A percentile compares a stretch with the other conserved stretches of the same genome.
Evolutionary conservation across 2,113 vertebrate species (phyloP).

Genomic region (Xenus cinereus): DNA sequence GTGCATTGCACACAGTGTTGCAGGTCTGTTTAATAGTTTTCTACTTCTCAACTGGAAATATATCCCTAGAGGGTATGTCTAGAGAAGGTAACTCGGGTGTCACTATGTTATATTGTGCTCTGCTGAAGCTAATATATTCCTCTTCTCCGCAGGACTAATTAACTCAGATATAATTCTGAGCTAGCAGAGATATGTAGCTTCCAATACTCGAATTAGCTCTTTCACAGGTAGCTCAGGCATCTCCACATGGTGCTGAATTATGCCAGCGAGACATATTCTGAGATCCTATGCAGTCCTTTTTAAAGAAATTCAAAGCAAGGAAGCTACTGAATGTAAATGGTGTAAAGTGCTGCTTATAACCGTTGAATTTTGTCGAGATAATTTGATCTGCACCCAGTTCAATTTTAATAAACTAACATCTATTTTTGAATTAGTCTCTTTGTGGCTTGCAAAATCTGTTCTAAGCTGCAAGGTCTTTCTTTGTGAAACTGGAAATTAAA

Average conservation of each 20-base stretch:
- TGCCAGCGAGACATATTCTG: neutral
- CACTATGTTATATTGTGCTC: neutral
- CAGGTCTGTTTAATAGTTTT: neutral
- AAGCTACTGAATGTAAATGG: neutral
- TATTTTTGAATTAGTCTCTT: constrained; percentile 27
- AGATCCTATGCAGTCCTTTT: neutral
- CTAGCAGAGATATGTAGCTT: neutral
- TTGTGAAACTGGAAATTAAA: constrained; percentile 21
- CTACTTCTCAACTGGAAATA: neutral
- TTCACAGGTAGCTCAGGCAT: neutral
- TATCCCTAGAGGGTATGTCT: neutral
- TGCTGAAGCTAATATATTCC: neutral
- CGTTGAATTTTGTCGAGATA: neutral
- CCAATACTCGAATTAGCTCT: neutral
- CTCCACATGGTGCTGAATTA: neutral
- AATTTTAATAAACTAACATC: constrained; percentile 17
- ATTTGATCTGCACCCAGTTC: neutral
- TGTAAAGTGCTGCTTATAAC: neutral
- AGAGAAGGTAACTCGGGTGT: neutral
- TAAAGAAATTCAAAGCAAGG: neutral
- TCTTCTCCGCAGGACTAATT: neutral
- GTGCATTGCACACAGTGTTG: neutral
- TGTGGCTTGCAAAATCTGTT: neutral
- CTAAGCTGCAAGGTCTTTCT: neutral
- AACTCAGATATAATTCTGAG: neutral